Evolutionary conservation across 2,113 vertebrate genomes (phyloP), one percentile per base, ranked within the genome.

Genomic region (Casuarius casuarius): DNA sequence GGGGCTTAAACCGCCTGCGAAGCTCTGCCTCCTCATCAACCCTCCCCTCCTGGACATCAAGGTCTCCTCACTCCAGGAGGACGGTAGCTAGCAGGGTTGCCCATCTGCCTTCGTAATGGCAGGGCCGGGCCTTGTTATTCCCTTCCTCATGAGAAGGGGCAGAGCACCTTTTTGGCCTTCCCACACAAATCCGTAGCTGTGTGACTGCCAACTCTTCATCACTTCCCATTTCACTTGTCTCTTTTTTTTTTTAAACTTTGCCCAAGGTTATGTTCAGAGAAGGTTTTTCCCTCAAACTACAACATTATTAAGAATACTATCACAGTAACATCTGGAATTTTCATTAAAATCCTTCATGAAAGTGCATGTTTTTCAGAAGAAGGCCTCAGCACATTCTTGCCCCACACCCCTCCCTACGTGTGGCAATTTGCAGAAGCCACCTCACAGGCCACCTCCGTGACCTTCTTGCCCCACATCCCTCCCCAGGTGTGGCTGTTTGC

Each of bases 121-220:
- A 52, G 16, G 44, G 25, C 11, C 78, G 93, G 46, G 38, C n/a
- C 14, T 56, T 81, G 51, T 49, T 85, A 49, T 67, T 76, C 33
- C 4, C 2, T 0, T 0, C 22, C 26, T 91, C 26, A 28, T 0
- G 0, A 31, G 61, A 83, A 87, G 35, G 91, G 9, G 51, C 38
- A 51, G 51, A 87, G 74, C 25, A 46, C 68, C 48, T 54, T 90
- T 87, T 46, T 71, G 29, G 67, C 87, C 87, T 92, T 93, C 87
- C 87, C 87, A 96, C 90, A 42, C 54, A 62, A 84, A 93, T 90
- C 90, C 75, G 71, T 67, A 79, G 38, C 6, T 84, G 81, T 28
- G 2, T 1, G 44, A 42, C 54, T 79, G 87, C 82, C 90, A 96
- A 18, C 10, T 58, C 84, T 87, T 76, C 65, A 89, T 87, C 52